Conservation (phyloP, 1,140 invertebrate genomes). For the Euwallacea fornicatus region DNA sequence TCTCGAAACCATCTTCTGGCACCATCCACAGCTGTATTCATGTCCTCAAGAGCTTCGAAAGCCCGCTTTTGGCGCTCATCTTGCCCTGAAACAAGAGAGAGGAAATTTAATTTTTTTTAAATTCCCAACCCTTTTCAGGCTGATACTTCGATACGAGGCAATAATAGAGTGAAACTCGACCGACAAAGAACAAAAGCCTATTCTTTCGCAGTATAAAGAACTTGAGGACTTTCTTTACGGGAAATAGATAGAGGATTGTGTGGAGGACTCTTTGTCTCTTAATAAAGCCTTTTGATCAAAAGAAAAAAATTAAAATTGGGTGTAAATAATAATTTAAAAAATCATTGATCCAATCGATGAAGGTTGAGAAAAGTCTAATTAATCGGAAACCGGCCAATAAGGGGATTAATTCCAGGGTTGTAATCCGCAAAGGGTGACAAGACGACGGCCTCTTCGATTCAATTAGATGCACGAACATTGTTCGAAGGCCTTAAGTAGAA, state of each 20-base stretch:
- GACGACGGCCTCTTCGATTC: conserved; percentile 8
- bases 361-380: not conserved
- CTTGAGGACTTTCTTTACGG: too few species aligned
- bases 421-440: not conserved
- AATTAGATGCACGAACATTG: conserved; percentile 21
- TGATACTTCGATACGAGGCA: not conserved
- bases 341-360: too few species aligned
- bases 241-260: too few species aligned
- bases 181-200: not conserved
- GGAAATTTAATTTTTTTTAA: not conserved
- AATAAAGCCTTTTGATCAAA: too few species aligned
- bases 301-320: too few species aligned
- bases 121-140: not conserved
- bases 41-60: not conserved
- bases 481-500: conserved; percentile 5
- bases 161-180: conserved; percentile 5
- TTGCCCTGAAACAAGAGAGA: not conserved
- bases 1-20: too few species aligned
- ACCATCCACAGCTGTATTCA: too few species aligned
- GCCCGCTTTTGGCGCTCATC: not conserved
- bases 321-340: too few species aligned
- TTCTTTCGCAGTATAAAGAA: not conserved
- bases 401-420: conserved; percentile 4
- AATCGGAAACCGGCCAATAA: conserved; percentile 14
- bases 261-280: too few species aligned